Percentiles rank a stretch among this genome's conserved stretches.
phyloP scores from a whole-genome alignment of 2,113 vertebrate species.

The Taxidea taxus region DNA sequence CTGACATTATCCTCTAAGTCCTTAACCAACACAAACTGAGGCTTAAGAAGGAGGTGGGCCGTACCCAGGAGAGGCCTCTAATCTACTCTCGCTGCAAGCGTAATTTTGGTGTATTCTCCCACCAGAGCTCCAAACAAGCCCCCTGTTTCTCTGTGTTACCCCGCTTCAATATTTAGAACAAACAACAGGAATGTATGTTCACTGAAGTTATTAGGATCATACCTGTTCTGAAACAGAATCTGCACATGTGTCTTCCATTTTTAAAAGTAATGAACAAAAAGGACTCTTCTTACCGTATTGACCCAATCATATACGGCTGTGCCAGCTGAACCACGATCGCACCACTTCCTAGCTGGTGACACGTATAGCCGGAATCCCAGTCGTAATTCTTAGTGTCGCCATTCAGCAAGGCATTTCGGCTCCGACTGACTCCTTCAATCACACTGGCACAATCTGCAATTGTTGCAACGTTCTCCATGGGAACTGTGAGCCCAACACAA shows the following conservation, averaged over 20 bases:
- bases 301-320: conserved; percentile 94
- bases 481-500: conserved; percentile 86
- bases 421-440: conserved; percentile 96
- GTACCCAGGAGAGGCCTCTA: not conserved
- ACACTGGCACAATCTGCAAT: conserved; percentile 94
- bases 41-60: not conserved
- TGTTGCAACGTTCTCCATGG: conserved; percentile 94
- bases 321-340: conserved; percentile 97
- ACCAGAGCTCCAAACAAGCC: not conserved
- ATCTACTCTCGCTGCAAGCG: not conserved
- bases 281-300: conserved; percentile 87
- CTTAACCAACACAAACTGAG: not conserved
- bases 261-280: conserved; percentile 45
- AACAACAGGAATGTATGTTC: not conserved
- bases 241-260: not conserved
- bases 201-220: not conserved
- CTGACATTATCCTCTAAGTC: not conserved
- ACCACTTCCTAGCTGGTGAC: conserved; percentile 97
- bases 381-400: conserved; percentile 98
- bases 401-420: conserved; percentile 96
- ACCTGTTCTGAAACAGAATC: not conserved
- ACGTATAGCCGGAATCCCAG: conserved; percentile 99
- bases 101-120: not conserved
- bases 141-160: not conserved
- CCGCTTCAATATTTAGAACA: not conserved